Evolutionary conservation across 2,113 vertebrate genomes (phyloP).

Genomic region (Galemys pyrenaicus): DNA sequence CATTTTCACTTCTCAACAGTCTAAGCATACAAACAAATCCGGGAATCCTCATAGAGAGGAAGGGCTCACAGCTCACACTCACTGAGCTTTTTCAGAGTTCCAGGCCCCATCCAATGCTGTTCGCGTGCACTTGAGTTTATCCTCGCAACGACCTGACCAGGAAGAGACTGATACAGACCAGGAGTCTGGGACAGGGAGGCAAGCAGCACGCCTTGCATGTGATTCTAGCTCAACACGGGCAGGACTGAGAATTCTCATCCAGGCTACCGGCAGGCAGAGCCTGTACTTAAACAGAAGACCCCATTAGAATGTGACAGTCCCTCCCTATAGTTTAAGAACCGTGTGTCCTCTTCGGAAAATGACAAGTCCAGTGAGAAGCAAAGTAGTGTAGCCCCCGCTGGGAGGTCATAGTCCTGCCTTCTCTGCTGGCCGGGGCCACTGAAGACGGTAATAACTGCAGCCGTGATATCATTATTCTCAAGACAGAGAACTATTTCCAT

Average conservation of each 20-base stretch:
- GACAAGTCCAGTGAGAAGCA: not conserved
- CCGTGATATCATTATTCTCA: not conserved
- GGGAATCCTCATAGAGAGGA: not conserved
- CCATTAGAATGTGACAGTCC: not conserved
- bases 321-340: not conserved
- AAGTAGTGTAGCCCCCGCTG: not conserved
- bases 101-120: not conserved
- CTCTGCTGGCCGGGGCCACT: not conserved
- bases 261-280: not conserved
- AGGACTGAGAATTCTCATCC: not conserved
- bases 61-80: fast-evolving
- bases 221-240: not conserved
- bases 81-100: not conserved
- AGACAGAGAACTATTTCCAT: not conserved
- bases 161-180: not conserved
- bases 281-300: not conserved
- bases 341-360: not conserved
- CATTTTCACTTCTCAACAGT: not conserved
- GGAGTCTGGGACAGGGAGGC: not conserved
- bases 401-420: not conserved
- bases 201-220: too few species aligned
- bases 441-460: not conserved
- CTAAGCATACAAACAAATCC: not conserved
- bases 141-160: not conserved
- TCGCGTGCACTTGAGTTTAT: not conserved